Conservation (phyloP, 2,888 invertebrate genomes). For the Patella pellucida region DNA sequence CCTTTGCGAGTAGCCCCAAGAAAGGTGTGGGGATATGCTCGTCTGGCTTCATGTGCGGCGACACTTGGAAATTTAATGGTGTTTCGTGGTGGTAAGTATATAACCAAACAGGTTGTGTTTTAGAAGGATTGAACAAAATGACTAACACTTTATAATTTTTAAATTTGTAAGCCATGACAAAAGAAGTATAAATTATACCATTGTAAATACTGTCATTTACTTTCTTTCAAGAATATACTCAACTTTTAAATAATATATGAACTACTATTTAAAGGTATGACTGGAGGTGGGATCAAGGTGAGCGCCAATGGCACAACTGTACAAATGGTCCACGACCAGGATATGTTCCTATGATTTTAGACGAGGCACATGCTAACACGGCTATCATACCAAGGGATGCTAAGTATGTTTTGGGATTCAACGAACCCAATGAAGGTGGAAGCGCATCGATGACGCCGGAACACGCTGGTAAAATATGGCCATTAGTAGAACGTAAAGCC, state of each 20-base stretch:
- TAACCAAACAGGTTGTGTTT: too few species aligned
- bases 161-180: too few species aligned
- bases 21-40: slow-evolving; percentile 1
- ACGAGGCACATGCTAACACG: slow-evolving; percentile 16
- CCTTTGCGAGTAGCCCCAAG: background rate
- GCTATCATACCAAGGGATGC: slow-evolving; percentile 29
- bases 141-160: too few species aligned
- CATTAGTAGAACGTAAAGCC: slow-evolving; percentile 34
- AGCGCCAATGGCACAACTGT: slow-evolving; percentile 25
- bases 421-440: slow-evolving; percentile 45
- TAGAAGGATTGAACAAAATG: background rate
- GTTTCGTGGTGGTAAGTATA: background rate
- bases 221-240: too few species aligned
- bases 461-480: slow-evolving; percentile 43
- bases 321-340: slow-evolving; percentile 15
- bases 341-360: slow-evolving; percentile 48
- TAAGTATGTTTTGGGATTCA: slow-evolving; percentile 43
- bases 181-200: too few species aligned
- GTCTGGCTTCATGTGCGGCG: background rate
- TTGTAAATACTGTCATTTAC: background rate
- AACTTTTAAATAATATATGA: too few species aligned
- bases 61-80: background rate
- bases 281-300: slow-evolving; percentile 24
- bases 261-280: slow-evolving; percentile 30
- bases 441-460: slow-evolving; percentile 43